These are phyloP conservation scores for Musca vetustissima DNA, from an alignment of 1,140 invertebrate genomes.

Conservation along the genomic window DNA sequence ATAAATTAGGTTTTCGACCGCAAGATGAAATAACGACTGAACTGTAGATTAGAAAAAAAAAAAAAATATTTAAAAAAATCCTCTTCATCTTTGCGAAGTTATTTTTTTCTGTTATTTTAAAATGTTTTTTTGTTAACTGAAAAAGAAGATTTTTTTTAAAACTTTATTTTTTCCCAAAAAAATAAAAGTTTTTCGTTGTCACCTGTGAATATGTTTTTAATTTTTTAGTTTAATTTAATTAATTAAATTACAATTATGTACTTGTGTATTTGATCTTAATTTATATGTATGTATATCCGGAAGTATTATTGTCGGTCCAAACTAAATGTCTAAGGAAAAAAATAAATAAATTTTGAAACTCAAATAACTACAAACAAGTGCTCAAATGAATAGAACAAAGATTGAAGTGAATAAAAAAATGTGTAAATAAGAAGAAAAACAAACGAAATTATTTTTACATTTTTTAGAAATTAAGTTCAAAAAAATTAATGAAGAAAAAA, in stretches of 20 bases:
- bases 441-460: no score
- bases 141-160: no score
- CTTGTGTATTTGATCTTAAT: no score
- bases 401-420: no score
- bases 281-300: no score
- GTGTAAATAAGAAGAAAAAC: no score
- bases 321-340: no score
- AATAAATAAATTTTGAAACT: not conserved
- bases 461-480: no score
- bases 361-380: no score
- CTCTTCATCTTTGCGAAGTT: not conserved
- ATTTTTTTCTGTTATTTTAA: not conserved
- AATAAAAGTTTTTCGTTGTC: not conserved
- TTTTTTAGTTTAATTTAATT: not conserved
- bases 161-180: conserved; percentile 17
- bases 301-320: no score
- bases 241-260: conserved; percentile 29
- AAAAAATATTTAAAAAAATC: conserved; percentile 37
- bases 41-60: conserved; percentile 59
- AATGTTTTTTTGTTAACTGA: conserved; percentile 31
- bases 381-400: no score
- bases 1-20: conserved; percentile 69
- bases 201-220: not conserved
- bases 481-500: no score
- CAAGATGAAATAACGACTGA: conserved; percentile 76